A percentile compares a stretch with the other conserved stretches of the same genome.
phyloP scores from a whole-genome alignment of 2,797 vertebrate species.

The Crypturellus tataupa region DNA sequence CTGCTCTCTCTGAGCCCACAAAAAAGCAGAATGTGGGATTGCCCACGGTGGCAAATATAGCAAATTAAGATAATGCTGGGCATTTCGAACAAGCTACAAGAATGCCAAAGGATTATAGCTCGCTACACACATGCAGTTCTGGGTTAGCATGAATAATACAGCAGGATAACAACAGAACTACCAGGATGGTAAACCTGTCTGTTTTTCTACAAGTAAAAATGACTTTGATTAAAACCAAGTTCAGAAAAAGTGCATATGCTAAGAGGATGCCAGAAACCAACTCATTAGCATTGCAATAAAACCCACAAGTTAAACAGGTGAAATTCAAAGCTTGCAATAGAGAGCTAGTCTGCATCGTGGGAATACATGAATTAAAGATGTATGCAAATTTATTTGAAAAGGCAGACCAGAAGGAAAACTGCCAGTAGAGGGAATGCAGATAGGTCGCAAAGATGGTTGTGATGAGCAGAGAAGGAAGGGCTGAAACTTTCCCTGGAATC shows the following conservation, averaged over 20 bases:
- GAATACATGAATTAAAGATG: conserved; percentile 34
- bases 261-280: background rate
- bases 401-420: background rate
- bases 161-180: background rate
- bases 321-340: background rate
- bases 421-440: background rate
- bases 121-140: background rate
- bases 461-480: background rate
- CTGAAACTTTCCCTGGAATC: background rate
- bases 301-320: background rate
- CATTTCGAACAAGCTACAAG: background rate
- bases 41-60: background rate
- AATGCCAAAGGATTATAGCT: background rate
- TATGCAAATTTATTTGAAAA: conserved; percentile 17
- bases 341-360: background rate
- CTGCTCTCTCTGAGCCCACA: background rate
- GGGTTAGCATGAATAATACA: background rate
- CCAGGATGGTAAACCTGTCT: background rate
- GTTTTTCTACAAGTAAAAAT: background rate
- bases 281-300: background rate
- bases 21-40: background rate
- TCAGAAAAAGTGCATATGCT: background rate
- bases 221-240: background rate
- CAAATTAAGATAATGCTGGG: background rate
- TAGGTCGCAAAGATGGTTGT: background rate